These are phyloP conservation scores for Drosophila fungiperda DNA, from an alignment of 2,888 invertebrate species.

Conservation along the genomic window DNA sequence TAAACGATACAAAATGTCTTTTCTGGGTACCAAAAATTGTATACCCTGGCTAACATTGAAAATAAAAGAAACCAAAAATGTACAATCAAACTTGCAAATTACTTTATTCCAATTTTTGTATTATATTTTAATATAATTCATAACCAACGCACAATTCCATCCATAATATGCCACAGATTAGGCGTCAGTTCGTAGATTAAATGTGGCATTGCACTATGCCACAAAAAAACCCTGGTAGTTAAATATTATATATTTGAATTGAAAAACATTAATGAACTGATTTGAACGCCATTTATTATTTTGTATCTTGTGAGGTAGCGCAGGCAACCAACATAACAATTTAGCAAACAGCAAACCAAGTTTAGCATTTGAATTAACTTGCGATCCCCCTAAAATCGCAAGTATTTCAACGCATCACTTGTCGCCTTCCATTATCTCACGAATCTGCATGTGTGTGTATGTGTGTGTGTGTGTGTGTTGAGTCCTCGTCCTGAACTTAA, in stretches of 20 bases:
- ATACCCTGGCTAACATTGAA: not conserved
- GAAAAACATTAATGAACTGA: not conserved
- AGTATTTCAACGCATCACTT: constrained; percentile 25
- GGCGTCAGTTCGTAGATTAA: no score
- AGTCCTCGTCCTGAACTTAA: not conserved
- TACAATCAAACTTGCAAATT: no score
- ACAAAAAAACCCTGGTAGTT: no score
- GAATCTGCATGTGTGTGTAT: not conserved
- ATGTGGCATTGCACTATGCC: no score
- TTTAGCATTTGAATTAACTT: constrained; percentile 29
- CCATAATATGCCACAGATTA: no score
- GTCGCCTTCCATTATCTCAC: constrained; percentile 17
- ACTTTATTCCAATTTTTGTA: no score
- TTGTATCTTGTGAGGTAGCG: constrained; percentile 32
- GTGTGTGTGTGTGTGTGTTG: not conserved
- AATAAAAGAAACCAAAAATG: not conserved
- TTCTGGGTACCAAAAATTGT: rapidly evolving
- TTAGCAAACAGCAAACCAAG: constrained; percentile 29
- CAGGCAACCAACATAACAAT: constrained; percentile 22
- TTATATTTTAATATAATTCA: not conserved
- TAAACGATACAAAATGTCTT: not conserved
- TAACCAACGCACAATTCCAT: no score
- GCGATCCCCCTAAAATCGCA: constrained; percentile 57
- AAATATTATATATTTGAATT: no score
- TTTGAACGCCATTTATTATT: constrained; percentile 8